These are phyloP conservation scores for Sipha maydis DNA, from an alignment of 2,888 invertebrate genomes.

Conservation along the genomic window DNA sequence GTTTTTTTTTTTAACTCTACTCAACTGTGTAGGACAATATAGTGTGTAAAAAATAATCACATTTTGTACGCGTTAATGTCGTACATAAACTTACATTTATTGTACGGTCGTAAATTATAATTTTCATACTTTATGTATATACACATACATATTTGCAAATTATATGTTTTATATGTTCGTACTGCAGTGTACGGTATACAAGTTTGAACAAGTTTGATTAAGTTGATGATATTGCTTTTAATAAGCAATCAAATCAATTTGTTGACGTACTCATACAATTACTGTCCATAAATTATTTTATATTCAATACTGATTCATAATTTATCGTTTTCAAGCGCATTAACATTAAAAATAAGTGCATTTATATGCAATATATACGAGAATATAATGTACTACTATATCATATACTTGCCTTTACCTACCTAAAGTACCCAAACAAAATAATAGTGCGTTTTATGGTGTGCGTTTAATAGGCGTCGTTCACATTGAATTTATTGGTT, in stretches of 20 bases:
- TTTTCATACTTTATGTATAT: not conserved
- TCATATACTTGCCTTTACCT: too few relatives aligned
- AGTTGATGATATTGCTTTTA: not conserved
- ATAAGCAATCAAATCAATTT: slow-evolving; percentile 3
- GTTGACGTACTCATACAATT: not conserved
- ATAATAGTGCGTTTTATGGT: not conserved
- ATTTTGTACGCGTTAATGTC: not conserved
- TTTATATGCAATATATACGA: not conserved
- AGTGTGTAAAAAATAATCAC: not conserved
- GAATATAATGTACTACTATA: too few relatives aligned
- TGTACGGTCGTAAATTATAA: not conserved
- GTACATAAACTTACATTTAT: not conserved
- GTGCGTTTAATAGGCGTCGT: not conserved
- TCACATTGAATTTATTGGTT: not conserved
- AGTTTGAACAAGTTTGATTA: not conserved
- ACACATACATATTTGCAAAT: not conserved
- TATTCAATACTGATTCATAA: not conserved
- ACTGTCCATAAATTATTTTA: not conserved
- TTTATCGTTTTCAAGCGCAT: not conserved
- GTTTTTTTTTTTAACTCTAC: not conserved
- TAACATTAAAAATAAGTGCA: not conserved
- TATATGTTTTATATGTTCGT: not conserved
- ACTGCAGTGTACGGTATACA: not conserved
- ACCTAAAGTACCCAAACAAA: too few relatives aligned
- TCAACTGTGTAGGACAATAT: not conserved